Conservation (phyloP, 2,797 vertebrate species). For the Phoxinus dragarum region DNA sequence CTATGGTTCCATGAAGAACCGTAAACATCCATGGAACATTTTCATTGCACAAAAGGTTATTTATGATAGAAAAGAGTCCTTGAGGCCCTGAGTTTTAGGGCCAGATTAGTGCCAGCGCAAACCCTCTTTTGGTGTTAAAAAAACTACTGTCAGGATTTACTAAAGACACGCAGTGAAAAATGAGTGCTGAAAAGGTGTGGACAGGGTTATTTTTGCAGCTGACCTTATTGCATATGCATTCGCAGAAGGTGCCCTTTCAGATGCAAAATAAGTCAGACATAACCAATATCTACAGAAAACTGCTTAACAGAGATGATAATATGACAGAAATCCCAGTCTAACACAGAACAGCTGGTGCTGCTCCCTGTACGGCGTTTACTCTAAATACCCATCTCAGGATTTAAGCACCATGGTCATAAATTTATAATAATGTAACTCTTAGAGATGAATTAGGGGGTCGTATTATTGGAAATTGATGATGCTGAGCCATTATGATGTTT, state of each 20-base stretch:
- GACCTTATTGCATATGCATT: too few species aligned
- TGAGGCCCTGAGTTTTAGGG: too few species aligned
- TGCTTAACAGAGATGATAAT: background rate
- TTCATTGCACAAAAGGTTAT: background rate
- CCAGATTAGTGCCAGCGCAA: too few species aligned
- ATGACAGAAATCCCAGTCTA: background rate
- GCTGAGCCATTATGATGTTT: conserved; percentile 47
- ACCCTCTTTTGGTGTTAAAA: too few species aligned
- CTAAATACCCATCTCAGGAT: conserved; percentile 2
- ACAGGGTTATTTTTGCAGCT: too few species aligned
- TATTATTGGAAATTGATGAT: conserved; percentile 46
- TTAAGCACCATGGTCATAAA: conserved; percentile 41
- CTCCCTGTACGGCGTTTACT: conserved; percentile 15
- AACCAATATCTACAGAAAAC: background rate
- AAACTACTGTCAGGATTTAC: too few species aligned
- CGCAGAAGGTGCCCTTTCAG: too few species aligned
- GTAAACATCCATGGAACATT: background rate
- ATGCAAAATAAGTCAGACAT: background rate
- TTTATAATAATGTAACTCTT: conserved; percentile 31
- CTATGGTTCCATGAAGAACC: background rate
- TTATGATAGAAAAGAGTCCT: background rate
- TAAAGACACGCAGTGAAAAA: too few species aligned
- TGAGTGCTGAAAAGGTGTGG: too few species aligned
- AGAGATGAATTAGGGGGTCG: conserved; percentile 25
- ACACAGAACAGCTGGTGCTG: background rate